Base-by-base conservation (phyloP, 2,113 vertebrate species). In the Rhea pennata region DNA sequence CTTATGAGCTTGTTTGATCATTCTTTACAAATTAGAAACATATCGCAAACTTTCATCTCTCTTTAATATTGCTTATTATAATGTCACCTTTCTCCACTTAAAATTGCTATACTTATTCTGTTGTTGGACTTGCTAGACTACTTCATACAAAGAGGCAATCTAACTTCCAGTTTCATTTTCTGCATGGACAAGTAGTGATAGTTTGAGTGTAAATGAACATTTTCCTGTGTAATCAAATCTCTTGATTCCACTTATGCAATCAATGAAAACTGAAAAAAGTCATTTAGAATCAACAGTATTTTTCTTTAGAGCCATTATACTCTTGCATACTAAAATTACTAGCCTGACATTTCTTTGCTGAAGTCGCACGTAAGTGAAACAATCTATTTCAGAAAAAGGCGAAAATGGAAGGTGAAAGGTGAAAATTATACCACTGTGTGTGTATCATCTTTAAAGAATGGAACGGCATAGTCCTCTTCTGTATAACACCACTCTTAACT, bases 171-270 rank as follows among this genome's bases (percentile, higher is more conserved):
- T 61, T 95, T 78, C 16, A 21, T 87, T 92, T 93, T 77, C 71
- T 95, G 15, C 71, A 39, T 69, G 36, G 72, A 87, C 36, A 58
- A 66, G 61, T 58, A 82, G 73, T 53, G 54, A 83, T 36, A 92
- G 82, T 84, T 62, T 69, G 64, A 95, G 72, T 87, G 21, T 92
- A 94, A 92, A 65, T 88, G 61, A 89, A 23, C 65, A 74, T 91
- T 96, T 93, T 39, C 29, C 66, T 92, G 88, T 84, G 44, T 91
- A 94, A 92, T 91, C 51, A 94, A 84, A 67, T 86, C 24, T 77
- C n/a, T 87, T 54, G 31, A 51, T 50, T 84, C 36, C 23, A 61
- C 93, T 96, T 89, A 61, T 83, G n/a, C 36, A 78, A 74, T 95
- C 69, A 82, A 23, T 94, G 54, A 79, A 69, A 94, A 87, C 23